Base-by-base conservation (phyloP, 2,888 invertebrate species). In the Patella depressa region DNA sequence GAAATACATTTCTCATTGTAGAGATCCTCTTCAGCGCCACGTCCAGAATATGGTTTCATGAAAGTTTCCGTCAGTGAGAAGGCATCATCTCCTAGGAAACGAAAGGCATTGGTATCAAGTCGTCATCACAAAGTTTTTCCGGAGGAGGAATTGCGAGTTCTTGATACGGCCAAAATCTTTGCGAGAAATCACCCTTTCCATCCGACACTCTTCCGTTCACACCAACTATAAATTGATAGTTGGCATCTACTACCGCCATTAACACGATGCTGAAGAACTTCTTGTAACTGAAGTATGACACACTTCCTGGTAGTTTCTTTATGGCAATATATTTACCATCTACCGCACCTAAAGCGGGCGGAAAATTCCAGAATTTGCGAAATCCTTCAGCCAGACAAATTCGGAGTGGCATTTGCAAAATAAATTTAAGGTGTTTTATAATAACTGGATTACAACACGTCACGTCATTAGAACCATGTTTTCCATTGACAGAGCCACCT, bases 1-100 rank as follows among this genome's bases (percentile, higher is more conserved):
- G 5, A 78, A 7, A 78, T 74, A 15, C 74, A 70, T 29, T 74
- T 71, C 24, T 24, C 24, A 57, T 57, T 57, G n/a, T 17, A 15
- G 19, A 9, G 5, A 24, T 78, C 34, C 17, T 71, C 19, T 29
- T 69, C 71, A 3, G 70, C 4, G 29, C 45, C 54, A 15, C 53
- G 65, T 12, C 53, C 53, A 45, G 53, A n/a, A 45, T 76, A 69
- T 71, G 78, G 78, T 69, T 78, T 78, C 45, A 78, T 12, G n/a
- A 78, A 45, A 53, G 72, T 75, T 72, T 59, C 75, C 15, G 29
- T 76, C 70, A 78, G n/a, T 53, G 75, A 70, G 53, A 78, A 71
- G 9, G 78, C 71, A 59, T 78, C 74, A 72, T 78, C 78, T n/a
- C 53, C 74, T 17, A 75, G 53, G 74, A 74, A 29, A 74, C 65